Evolutionary conservation across 53 echinoderm and acorn worm genomes (phyloP).

Genomic region (Henricia sp.): DNA sequence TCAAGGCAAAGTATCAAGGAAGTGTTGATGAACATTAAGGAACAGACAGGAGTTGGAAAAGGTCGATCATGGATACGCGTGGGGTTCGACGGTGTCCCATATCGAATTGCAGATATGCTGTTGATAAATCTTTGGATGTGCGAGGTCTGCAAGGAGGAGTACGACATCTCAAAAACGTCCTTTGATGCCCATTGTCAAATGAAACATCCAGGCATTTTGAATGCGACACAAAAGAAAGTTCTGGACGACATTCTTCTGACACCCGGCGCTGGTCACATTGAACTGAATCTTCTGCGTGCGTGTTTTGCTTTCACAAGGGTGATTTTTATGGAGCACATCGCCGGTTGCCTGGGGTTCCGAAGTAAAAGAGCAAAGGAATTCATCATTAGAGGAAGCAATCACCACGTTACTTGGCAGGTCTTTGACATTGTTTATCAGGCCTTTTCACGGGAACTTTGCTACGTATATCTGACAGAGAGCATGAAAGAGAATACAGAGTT

Average conservation of each 20-base stretch:
- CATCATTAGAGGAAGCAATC: constrained; percentile 20
- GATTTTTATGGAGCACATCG: constrained; percentile 43
- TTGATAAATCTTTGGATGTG: constrained; percentile 55
- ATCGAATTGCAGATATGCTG: constrained; percentile 42
- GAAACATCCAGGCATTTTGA: constrained; percentile 28
- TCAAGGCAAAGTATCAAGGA: constrained; percentile 40
- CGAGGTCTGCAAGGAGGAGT: constrained; percentile 34
- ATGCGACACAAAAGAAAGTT: constrained; percentile 11
- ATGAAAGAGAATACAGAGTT: neutral
- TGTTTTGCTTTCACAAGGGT: constrained; percentile 39
- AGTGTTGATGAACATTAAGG: constrained; percentile 34
- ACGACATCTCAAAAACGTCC: constrained; percentile 12
- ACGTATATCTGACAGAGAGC: neutral
- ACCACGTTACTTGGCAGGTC: constrained; percentile 27
- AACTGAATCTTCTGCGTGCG: constrained; percentile 47
- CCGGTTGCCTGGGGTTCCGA: constrained; percentile 15
- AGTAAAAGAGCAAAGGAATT: constrained; percentile 28
- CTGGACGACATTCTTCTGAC: constrained; percentile 44
- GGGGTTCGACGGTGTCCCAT: constrained; percentile 58
- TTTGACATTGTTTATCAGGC: neutral
- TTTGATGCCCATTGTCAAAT: constrained; percentile 36
- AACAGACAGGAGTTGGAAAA: constrained; percentile 61
- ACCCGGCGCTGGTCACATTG: constrained; percentile 56
- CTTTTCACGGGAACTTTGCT: neutral
- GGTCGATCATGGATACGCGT: constrained; percentile 53